Evolutionary conservation across 2,797 vertebrate genomes (phyloP), one percentile per base, ranked within the genome.

Genomic region (Clamator glandarius): DNA sequence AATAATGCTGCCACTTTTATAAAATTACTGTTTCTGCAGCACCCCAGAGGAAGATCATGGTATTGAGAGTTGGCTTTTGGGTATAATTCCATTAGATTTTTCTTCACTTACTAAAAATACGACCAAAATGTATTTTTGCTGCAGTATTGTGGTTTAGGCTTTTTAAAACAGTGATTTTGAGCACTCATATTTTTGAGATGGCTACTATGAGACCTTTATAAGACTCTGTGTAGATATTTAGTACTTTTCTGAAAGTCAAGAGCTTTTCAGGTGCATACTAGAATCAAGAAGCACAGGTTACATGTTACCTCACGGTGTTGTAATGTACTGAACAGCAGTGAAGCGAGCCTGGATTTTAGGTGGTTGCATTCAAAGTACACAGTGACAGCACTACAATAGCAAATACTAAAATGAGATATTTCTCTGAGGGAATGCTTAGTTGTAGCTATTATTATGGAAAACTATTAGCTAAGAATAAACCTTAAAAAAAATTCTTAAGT

Each of bases 401-500:
- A 70, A 63, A 77, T 64, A 87, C 17, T 91, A 58, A 87, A 94
- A 94, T 73, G 52, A 85, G 77, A 59, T 54, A 64, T 75, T 87
- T 76, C 28, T 91, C 73, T 62, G 52, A 78, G 83, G 84, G 59
- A 89, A 67, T 51, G 48, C 57, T 51, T 94, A 36, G 12, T 46
- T 92, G 50, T 68, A 90, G 26, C 67, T 88, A 16, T 44, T 92
- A 42, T 77, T 81, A 83, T 55, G 46, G 63, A 82, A 94, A 95
- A 46, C 1, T 29, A 48, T 63, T 89, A 80, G 24, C 67, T 86
- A 91, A 94, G 96, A 95, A 95, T 84, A 87, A 92, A 91, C 46
- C 35, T 70, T 87, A 52, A 91, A 95, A 96, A 87, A 92, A 64
- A 77, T 86, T 95, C 39, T 86, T 83, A 66, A 82, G 88, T 51